These are phyloP conservation scores for Epinephelus awoara DNA, from an alignment of 2,797 vertebrate species.

Conservation along the genomic window DNA sequence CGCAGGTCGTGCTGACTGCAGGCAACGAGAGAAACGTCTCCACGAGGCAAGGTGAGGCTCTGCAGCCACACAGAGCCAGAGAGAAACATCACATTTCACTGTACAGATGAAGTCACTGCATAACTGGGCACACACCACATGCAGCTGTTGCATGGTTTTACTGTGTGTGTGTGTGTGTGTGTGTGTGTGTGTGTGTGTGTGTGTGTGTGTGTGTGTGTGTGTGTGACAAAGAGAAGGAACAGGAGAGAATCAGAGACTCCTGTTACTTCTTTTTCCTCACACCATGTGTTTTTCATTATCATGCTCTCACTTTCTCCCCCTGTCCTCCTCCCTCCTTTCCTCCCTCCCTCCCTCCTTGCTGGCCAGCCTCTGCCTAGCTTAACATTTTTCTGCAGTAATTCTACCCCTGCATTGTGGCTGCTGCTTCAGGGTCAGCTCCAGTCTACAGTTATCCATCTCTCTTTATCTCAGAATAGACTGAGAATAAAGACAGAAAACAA, in stretches of 20 bases:
- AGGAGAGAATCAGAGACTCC: constrained; percentile 31
- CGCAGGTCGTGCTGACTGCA: constrained; percentile 93
- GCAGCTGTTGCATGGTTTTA: constrained; percentile 53
- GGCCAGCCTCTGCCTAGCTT: constrained; percentile 37
- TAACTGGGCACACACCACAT: constrained; percentile 33
- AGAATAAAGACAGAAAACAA: constrained; percentile 13
- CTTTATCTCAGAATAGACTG: constrained; percentile 36
- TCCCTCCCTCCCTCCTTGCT: background rate
- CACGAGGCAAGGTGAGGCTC: constrained; percentile 92
- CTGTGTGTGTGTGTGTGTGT: too few species aligned
- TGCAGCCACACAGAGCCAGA: constrained; percentile 16
- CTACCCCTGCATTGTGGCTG: constrained; percentile 71
- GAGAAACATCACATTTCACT: background rate
- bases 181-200: background rate
- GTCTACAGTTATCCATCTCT: constrained; percentile 48
- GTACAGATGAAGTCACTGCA: constrained; percentile 34
- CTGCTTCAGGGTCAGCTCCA: constrained; percentile 44
- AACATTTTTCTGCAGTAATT: constrained; percentile 77
- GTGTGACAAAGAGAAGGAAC: background rate
- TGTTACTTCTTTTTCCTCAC: constrained; percentile 48
- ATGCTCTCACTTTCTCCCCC: constrained; percentile 31
- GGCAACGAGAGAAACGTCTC: constrained; percentile 95
- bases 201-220: constrained; percentile 6
- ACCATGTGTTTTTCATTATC: constrained; percentile 79
- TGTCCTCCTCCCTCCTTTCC: background rate